Evolutionary conservation across 2,888 invertebrate species (phyloP), one percentile per base, ranked within the genome.

Genomic region (Anodontia alba): DNA sequence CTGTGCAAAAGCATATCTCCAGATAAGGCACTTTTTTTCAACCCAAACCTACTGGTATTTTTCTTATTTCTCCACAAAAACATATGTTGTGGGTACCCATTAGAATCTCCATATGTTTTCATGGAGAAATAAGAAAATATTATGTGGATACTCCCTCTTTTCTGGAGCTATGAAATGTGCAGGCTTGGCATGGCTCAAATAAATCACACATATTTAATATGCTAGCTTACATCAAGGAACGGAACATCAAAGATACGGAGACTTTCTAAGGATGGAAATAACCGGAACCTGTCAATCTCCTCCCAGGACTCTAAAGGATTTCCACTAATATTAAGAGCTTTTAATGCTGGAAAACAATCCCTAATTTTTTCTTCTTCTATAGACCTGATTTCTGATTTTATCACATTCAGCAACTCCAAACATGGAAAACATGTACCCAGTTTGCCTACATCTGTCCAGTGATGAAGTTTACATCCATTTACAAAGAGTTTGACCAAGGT

Each of bases 401-500:
- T 91, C 78, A 98, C 95, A 74, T 98, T 96, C 83, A 99, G 95
- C 1, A 97, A 96, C 94, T 98, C 97, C 90, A 99, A 95, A 92
- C 96, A 96, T 0, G 98, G 98, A 94, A 98, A 98, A 7, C 97
- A 96, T 90, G 96, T 96, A 1, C 98, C 98, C 77, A 99, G 95
- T 91, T 97, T 97, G 46, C 96, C 96, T 73, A 98, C 96, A 94
- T 98, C 97, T 83, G 95, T 95, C 98, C 98, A 98, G 89, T 96
- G 96, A 88, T 96, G 96, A n/a, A 98, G 96, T 0, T 96, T 97
- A 95, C 98, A 98, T 46, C 97, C 97, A 83, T 97, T 98, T 91
- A 98, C 97, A 94, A 98, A 97, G 26, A 99, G 95, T 90, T 96
- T 97, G 92, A 96, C 97, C 70, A 98, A 95, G 43, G 96, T 96